Base-by-base conservation (phyloP, 2,888 invertebrate species). In the Phoenoteleia sp. region DNA sequence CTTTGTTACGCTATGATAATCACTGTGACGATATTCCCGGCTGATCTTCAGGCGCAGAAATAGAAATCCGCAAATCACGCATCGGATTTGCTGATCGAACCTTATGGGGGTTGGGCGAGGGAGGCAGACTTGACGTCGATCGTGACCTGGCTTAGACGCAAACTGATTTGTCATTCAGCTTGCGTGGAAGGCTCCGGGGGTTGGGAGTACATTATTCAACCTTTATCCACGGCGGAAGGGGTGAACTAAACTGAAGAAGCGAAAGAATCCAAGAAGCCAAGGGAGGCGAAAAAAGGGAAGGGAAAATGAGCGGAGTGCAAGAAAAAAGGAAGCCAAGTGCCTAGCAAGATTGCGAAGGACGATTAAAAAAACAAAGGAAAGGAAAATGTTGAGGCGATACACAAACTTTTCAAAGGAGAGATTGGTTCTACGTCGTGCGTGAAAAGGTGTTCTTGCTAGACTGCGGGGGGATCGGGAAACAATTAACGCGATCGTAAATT, bases 111-210 rank as follows among this genome's bases (percentile, higher is more conserved):
- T 33, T 33, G 33, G 42, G 9, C n/a, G 17, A 36, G 29, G 27
- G 25, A 7, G 27, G 2, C n/a, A 27, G 19, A 84, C 84, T 86
- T 86, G 89, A 87, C 86, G 88, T 88, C 88, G 88, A 90, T 90
- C 90, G 89, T 89, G 90, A 91, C 90, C 88, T 89, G 87, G 89
- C 90, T 90, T 83, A 88, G 89, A 89, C 88, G 87, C 86, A 87
- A 88, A 89, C 92, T 92, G 91, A 92, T 92, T 92, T 92, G 92
- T 92, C 92, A 92, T 92, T 92, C 92, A 91, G 90, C 89, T 87
- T 91, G 91, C 91, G 91, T 90, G 89, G 87, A 88, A 90, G 88
- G 88, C 88, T 88, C 87, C 85, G 89, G 89, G 88, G 90, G 89
- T 87, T 89, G 87, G 84, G 86, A 89, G 90, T 92, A 91, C 91